A percentile compares a stretch with the other conserved stretches of the same genome.
Evolutionary conservation across 1,140 invertebrate genomes (phyloP).

Genomic region (Carposina sasakii): DNA sequence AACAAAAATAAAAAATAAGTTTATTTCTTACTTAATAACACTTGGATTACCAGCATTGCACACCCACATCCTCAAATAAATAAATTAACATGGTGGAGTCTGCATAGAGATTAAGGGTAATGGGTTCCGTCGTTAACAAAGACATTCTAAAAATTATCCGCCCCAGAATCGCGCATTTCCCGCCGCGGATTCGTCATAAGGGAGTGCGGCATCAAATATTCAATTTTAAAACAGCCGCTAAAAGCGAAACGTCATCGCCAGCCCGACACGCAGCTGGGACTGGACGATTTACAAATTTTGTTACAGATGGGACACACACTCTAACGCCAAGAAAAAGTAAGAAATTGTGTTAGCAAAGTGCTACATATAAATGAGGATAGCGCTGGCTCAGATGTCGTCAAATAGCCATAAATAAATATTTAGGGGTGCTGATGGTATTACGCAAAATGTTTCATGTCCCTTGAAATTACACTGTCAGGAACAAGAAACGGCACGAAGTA

Average conservation of each 20-base stretch:
- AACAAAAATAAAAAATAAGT: no score
- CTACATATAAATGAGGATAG: constrained; percentile 63
- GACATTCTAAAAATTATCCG: constrained; percentile 63
- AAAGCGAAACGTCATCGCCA: constrained; percentile 70
- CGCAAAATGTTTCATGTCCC: constrained; percentile 43
- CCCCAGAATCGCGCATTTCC: constrained; percentile 47
- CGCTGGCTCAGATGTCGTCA: constrained; percentile 49
- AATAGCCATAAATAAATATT: constrained; percentile 51
- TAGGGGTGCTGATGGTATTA: constrained; percentile 56
- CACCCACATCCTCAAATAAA: no score
- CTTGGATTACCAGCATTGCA: no score
- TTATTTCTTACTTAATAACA: no score
- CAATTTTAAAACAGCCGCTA: constrained; percentile 72
- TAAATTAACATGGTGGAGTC: constrained; percentile 30
- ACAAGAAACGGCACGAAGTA: constrained; percentile 64
- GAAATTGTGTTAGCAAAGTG: constrained; percentile 69
- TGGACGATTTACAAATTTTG: constrained; percentile 67
- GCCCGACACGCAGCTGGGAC: constrained; percentile 64
- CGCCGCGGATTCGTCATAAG: constrained; percentile 66
- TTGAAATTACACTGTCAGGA: constrained; percentile 65
- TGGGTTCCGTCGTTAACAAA: constrained; percentile 48
- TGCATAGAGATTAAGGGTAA: constrained; percentile 36
- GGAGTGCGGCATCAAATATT: constrained; percentile 71
- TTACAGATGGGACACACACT: constrained; percentile 70
- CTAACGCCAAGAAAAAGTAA: constrained; percentile 53